phyloP scores from a whole-genome alignment of 1,140 invertebrate species.

The Psix sp. region DNA sequence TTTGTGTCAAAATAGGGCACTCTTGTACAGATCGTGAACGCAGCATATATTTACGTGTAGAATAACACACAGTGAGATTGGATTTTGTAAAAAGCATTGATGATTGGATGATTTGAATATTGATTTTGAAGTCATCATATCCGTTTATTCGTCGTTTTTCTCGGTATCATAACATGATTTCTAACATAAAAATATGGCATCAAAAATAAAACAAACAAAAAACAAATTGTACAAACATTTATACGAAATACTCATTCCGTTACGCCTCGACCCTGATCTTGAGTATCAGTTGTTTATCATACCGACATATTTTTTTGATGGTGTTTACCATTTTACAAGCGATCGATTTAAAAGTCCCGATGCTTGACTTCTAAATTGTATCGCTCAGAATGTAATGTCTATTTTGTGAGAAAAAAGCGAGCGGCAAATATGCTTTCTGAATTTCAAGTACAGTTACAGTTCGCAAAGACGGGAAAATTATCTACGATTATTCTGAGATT shows the following conservation, averaged over 20 bases:
- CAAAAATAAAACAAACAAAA: conserved; percentile 4
- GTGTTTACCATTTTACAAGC: conserved; percentile 37
- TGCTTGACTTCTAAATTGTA: conserved; percentile 11
- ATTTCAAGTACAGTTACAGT: conserved; percentile 35
- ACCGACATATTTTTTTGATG: conserved; percentile 36
- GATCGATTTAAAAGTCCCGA: conserved; percentile 5
- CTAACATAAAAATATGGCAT: neutral
- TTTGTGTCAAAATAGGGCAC: too few species aligned
- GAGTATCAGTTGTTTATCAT: conserved; percentile 24
- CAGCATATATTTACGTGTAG: too few species aligned
- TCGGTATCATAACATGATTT: too few species aligned
- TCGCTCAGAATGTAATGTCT: neutral
- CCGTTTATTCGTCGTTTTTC: too few species aligned
- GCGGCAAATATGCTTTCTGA: conserved; percentile 16
- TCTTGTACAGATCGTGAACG: too few species aligned
- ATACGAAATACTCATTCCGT: conserved; percentile 48
- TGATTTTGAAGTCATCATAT: too few species aligned
- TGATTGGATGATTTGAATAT: too few species aligned
- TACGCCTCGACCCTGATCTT: conserved; percentile 35
- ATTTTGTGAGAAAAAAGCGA: neutral
- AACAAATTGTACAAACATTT: conserved; percentile 42
- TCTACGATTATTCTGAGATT: conserved; percentile 27
- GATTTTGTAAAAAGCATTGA: too few species aligned
- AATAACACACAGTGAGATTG: too few species aligned
- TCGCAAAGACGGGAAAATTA: conserved; percentile 46